Evolutionary conservation across 2,797 vertebrate genomes (phyloP).

Genomic region (Mareca strepera): DNA sequence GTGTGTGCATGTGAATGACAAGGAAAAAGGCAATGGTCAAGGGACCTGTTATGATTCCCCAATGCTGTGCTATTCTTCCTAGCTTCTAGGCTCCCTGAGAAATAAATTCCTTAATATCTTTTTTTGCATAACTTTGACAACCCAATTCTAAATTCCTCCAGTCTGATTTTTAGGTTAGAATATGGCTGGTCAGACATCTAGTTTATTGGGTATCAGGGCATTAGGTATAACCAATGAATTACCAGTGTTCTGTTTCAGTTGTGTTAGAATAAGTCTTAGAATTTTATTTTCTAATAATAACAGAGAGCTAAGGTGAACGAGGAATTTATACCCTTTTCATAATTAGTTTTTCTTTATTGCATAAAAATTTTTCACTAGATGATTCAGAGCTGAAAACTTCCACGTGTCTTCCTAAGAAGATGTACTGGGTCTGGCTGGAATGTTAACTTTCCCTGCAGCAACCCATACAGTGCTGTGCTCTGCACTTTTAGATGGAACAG

Average conservation of each 20-base stretch:
- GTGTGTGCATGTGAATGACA: fast-evolving
- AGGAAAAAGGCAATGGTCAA: not conserved
- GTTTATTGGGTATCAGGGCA: not conserved
- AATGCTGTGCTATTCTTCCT: not conserved
- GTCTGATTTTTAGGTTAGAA: not conserved
- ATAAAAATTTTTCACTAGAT: not conserved
- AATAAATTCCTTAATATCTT: not conserved
- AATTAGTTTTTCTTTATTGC: not conserved
- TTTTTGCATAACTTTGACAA: not conserved
- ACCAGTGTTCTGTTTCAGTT: not conserved
- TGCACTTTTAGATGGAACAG: no score
- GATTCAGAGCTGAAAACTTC: not conserved
- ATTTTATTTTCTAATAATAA: not conserved
- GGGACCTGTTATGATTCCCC: not conserved
- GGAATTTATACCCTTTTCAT: not conserved
- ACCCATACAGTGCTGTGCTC: no score
- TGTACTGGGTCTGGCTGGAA: no score
- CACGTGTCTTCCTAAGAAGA: not conserved
- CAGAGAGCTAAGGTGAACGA: not conserved
- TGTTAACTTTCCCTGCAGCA: no score
- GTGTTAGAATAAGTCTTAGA: not conserved
- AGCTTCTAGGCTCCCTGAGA: not conserved
- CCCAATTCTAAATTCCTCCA: not conserved
- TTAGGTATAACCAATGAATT: not conserved
- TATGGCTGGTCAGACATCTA: not conserved